phyloP scores from a whole-genome alignment of 2,797 vertebrate genomes.

The Enteromius afrohamiltoni region DNA sequence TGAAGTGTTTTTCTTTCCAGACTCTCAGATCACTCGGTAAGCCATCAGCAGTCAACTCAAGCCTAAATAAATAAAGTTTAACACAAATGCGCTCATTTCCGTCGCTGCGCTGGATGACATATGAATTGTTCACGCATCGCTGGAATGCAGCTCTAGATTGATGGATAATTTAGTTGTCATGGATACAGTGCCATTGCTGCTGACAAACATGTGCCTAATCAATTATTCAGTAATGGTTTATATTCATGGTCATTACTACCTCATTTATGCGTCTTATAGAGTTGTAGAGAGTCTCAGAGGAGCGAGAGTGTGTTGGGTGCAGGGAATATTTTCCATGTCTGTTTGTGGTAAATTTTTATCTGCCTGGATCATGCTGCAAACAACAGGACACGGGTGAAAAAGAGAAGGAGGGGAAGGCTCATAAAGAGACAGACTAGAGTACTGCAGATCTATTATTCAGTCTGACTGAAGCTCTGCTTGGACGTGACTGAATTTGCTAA shows the following conservation, averaged over 20 bases:
- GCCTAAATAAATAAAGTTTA: conserved; percentile 28
- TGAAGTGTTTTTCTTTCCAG: conserved; percentile 71
- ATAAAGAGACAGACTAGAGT: conserved; percentile 61
- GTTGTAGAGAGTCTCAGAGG: conserved; percentile 21
- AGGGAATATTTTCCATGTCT: neutral
- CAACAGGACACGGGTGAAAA: conserved; percentile 31
- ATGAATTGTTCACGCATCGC: conserved; percentile 23
- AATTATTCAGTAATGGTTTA: conserved; percentile 40
- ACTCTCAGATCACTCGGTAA: conserved; percentile 69
- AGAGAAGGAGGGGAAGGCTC: conserved; percentile 52
- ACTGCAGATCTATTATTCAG: conserved; percentile 82
- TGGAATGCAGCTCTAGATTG: conserved; percentile 3
- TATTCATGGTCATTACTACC: conserved; percentile 28
- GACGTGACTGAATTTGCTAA: conserved; percentile 83
- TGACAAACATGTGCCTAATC: conserved; percentile 44
- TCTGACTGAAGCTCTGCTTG: conserved; percentile 74
- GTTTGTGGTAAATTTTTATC: conserved; percentile 31
- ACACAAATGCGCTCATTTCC: neutral
- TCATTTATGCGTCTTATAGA: conserved; percentile 15
- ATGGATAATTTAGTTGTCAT: conserved; percentile 38
- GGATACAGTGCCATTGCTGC: conserved; percentile 13
- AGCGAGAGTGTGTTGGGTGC: neutral
- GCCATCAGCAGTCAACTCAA: conserved; percentile 48
- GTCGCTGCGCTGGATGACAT: conserved; percentile 1
- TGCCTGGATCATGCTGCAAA: conserved; percentile 38